Evolutionary conservation across 2,113 vertebrate species (phyloP), one percentile per base, ranked within the genome.

Genomic region (Rhinichthys klamathensis): DNA sequence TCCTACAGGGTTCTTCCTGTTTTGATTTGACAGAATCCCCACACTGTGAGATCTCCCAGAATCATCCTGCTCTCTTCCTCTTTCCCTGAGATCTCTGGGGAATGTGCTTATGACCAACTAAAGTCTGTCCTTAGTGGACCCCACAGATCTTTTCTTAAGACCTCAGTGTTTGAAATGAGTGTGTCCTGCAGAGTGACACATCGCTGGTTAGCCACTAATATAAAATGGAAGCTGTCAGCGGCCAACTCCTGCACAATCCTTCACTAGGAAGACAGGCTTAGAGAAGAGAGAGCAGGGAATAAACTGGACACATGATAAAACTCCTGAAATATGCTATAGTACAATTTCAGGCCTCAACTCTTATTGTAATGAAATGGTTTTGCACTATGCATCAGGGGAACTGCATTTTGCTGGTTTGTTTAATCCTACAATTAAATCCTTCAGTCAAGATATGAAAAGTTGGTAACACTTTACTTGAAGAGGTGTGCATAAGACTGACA

Each of bases 1-100:
- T 93, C 90, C 90, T 58, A 74, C 13, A 69, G 86, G 41, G 72
- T 5, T 89, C 90, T 91, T 94, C 92, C 92, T 93, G 92, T 93
- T 92, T 75, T 38, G 38, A 87, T 88, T 89, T 90, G 84, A 86
- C 84, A 90, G 83, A 89, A 89, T 93, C 93, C 92, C 93, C 93
- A 93, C 91, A 92, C 88, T 91, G 87, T 88, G 77, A 85, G 82
- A 89, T 92, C 87, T 92, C 44, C 86, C 61, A 89, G 58, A 89
- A 65, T 79, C 67, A 87, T 75, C 84, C 88, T 83, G 4, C 27
- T 88, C 16, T 51, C 27, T 83, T 84, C 65, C 65, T 80, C 60
- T 88, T 86, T 90, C 84, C 73, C 89, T 86, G 78, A 54, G n/a
- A 79, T 82, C 74, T 67, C 49, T 41, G 44, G 83, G 72, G 84